Percentiles rank a stretch among this genome's conserved stretches.
Conservation (phyloP, 2,113 vertebrate genomes). For the Pterocles orientalis region DNA sequence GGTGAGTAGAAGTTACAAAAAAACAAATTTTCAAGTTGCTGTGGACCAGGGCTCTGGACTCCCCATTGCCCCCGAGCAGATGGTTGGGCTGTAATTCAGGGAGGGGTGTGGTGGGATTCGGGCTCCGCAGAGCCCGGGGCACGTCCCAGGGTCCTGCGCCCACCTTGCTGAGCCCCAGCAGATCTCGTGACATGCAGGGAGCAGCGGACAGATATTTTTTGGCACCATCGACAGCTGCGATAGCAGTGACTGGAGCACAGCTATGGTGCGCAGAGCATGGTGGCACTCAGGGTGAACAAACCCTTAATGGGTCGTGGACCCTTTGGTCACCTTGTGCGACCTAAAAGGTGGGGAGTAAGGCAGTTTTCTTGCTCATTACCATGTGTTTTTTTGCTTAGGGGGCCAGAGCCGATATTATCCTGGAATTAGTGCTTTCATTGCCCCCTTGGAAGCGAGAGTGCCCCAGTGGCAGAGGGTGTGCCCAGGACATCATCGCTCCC, state of each 20-base stretch:
- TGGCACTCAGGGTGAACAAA: neutral
- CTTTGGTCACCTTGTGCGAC: fast-evolving
- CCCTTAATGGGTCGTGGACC: fast-evolving
- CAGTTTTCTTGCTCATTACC: neutral
- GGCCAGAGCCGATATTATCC: neutral
- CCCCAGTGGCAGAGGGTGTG: neutral
- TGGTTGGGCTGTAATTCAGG: fast-evolving
- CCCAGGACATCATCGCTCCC: neutral
- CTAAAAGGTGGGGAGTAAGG: neutral
- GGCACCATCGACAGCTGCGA: neutral
- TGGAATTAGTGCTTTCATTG: fast-evolving
- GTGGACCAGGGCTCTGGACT: neutral
- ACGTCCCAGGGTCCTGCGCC: neutral
- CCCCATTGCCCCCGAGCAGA: fast-evolving
- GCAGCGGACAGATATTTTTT: neutral
- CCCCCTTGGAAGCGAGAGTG: fast-evolving
- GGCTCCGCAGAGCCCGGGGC: neutral
- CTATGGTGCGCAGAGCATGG: fast-evolving
- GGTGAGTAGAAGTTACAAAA: neutral
- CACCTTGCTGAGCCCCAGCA: fast-evolving
- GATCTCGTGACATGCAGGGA: neutral
- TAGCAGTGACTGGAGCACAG: neutral
- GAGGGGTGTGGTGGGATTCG: fast-evolving
- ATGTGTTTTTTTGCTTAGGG: neutral
- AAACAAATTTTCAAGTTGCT: fast-evolving